These are phyloP conservation scores for Rhincodon typus DNA, from an alignment of 2,797 vertebrate species.

Conservation along the genomic window DNA sequence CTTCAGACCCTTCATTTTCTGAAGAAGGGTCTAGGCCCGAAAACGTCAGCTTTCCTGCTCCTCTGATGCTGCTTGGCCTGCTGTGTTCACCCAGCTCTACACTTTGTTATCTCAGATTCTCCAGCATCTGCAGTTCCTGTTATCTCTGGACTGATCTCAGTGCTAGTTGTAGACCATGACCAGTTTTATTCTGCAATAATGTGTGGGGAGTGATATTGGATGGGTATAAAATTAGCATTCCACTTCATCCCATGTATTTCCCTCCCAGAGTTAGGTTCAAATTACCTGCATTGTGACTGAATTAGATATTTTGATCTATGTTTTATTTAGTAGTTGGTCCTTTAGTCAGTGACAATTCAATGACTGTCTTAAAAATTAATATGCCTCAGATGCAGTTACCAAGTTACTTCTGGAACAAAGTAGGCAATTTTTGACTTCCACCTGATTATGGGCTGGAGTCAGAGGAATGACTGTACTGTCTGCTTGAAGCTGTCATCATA, in stretches of 20 bases:
- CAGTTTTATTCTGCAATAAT: background rate
- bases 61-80: too few species aligned
- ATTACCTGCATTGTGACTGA: background rate
- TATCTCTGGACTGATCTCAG: background rate
- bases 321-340: background rate
- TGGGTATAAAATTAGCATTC: background rate
- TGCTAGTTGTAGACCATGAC: too few species aligned
- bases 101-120: too few species aligned
- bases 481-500: background rate
- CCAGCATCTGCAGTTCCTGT: too few species aligned
- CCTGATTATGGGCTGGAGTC: background rate
- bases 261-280: background rate
- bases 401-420: background rate
- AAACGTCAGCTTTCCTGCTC: too few species aligned
- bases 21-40: too few species aligned
- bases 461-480: background rate
- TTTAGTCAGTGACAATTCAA: background rate
- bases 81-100: too few species aligned
- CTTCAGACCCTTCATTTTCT: too few species aligned
- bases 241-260: background rate
- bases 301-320: background rate
- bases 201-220: background rate
- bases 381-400: background rate
- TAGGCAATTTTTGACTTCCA: background rate
- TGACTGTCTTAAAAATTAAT: background rate